Evolutionary conservation across 2,888 invertebrate species (phyloP), one percentile per base, ranked within the genome.

Genomic region (Petrophora chlorosata): DNA sequence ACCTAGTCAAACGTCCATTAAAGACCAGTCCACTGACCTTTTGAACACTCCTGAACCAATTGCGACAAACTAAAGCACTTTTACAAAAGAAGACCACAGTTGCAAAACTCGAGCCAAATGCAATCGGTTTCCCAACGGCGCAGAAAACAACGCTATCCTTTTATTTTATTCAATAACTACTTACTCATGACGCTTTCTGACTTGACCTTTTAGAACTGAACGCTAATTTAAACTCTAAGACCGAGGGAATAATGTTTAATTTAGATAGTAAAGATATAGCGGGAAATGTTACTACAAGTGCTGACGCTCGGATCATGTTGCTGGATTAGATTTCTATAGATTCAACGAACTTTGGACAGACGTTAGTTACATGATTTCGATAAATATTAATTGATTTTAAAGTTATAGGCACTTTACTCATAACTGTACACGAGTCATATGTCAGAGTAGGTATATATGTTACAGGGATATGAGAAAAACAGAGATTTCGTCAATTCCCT

Each of bases 81-180:
- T 38, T 39, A 39, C 39, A 39, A 32, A 32, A 22, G 39, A 45
- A 22, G 28, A 34, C 12, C 14, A 36, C 16, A 10, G 16, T 46
- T 40, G 33, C 39, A 40, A 38, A 16, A 38, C 16, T 8, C 36
- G 8, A 35, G n/a, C 15, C 34, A 13, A 32, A 38, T 45, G 54
- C 34, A 43, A 41, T 46, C 26, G 35, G 23, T 52, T 52, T 48
- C 52, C 12, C 46, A 58, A 58, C 41, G n/a, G 33, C 34, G 38
- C 45, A 28, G 32, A 45, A 39, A 53, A 36, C 36, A 35, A 50
- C 15, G 41, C 35, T 43, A 54, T 54, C 49, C 29, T 58, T 54
- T 54, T 57, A 53, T 46, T 51, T 48, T 57, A 33, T 32, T 38
- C 25, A 38, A 39, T 39, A 19, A 39, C 29, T 17, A 33, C 35